Evolutionary conservation across 2,797 vertebrate species (phyloP).

Genomic region (Epinephelus awoara): DNA sequence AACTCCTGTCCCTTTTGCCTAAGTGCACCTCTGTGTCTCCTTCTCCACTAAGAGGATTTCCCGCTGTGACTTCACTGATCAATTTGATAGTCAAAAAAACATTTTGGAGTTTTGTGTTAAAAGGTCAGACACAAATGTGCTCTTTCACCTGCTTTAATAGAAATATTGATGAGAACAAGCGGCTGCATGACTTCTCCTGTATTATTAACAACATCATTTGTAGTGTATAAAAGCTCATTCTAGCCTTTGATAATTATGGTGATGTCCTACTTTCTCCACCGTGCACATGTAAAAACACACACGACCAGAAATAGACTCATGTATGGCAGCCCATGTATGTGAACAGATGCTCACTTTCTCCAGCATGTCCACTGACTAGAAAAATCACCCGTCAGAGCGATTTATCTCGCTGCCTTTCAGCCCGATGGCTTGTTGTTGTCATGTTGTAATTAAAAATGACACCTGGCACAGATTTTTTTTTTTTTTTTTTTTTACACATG

Average conservation of each 20-base stretch:
- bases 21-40: slow-evolving; percentile 36
- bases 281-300: slow-evolving; percentile 21
- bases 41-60: slow-evolving; percentile 32
- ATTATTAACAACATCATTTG: neutral
- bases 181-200: neutral
- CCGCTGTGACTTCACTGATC: slow-evolving; percentile 56
- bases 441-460: slow-evolving; percentile 67
- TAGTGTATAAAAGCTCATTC: neutral
- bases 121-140: slow-evolving; percentile 56
- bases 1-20: slow-evolving; percentile 37
- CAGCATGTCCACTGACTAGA: slow-evolving; percentile 32
- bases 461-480: slow-evolving; percentile 51
- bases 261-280: slow-evolving; percentile 28
- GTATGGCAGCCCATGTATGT: slow-evolving; percentile 17
- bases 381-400: slow-evolving; percentile 54
- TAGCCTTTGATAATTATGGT: neutral
- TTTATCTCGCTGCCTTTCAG: slow-evolving; percentile 55
- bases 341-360: slow-evolving; percentile 62
- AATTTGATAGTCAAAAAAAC: slow-evolving; percentile 57
- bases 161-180: slow-evolving; percentile 7
- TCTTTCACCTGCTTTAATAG: neutral
- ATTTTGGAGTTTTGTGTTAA: slow-evolving; percentile 39
- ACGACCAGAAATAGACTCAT: slow-evolving; percentile 34
- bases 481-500: slow-evolving; percentile 8
- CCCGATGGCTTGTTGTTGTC: slow-evolving; percentile 34